A percentile compares a stretch with the other conserved stretches of the same genome.
Evolutionary conservation across 2,113 vertebrate species (phyloP).

Genomic region (Pantherophis guttatus): DNA sequence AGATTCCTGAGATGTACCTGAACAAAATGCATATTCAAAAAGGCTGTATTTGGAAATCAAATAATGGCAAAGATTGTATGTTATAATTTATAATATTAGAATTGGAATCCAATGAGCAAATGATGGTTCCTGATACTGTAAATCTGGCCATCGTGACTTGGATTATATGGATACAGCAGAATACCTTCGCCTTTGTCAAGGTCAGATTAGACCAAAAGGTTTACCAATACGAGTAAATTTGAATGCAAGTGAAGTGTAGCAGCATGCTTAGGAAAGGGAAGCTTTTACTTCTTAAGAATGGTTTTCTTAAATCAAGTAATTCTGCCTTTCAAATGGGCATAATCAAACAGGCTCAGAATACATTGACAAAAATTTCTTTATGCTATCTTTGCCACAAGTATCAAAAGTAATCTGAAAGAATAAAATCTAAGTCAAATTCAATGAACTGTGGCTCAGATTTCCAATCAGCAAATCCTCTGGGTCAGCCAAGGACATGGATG

Average conservation of each 20-base stretch:
- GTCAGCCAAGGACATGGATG: constrained; percentile 50
- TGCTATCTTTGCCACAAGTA: constrained; percentile 39
- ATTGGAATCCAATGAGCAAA: not conserved
- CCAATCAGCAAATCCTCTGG: constrained; percentile 54
- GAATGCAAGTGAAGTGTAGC: constrained; percentile 16
- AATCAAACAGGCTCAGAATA: rapidly evolving
- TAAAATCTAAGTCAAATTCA: constrained; percentile 64
- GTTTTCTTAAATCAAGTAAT: not conserved
- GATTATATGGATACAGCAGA: not conserved
- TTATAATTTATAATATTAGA: not conserved
- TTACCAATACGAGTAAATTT: not conserved
- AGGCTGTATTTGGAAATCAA: not conserved
- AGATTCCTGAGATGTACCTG: not conserved
- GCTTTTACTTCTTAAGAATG: not conserved
- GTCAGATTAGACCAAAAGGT: not conserved
- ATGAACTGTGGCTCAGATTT: constrained; percentile 61
- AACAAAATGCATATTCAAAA: not conserved
- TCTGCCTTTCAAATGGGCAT: constrained; percentile 22
- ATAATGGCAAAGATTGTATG: not conserved
- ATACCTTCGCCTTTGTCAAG: not conserved
- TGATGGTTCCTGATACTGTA: not conserved
- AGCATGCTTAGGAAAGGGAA: constrained; percentile 22
- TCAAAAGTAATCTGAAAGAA: constrained; percentile 41
- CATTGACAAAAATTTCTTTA: constrained; percentile 5
- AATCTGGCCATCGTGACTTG: not conserved